Conservation (phyloP, 92 coral and sea anemone species). For the Epizoanthus illoricatus region DNA sequence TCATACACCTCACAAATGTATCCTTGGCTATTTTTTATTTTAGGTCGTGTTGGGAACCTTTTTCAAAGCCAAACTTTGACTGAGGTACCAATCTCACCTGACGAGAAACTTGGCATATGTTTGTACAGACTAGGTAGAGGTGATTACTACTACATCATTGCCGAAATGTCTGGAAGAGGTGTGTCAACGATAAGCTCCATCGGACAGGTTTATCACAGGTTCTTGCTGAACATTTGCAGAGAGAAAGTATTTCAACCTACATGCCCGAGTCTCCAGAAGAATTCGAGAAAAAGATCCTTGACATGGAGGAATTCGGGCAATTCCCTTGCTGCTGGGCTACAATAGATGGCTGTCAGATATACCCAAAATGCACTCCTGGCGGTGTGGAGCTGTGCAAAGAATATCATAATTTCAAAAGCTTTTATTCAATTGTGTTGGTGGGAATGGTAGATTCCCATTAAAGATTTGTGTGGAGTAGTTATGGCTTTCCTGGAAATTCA, state of each 20-base stretch:
- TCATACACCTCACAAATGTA: neutral
- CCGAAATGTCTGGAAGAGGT: slow-evolving; percentile 59
- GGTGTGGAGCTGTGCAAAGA: no score
- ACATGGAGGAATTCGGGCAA: slow-evolving; percentile 50
- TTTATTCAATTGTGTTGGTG: slow-evolving; percentile 10
- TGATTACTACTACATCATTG: slow-evolving; percentile 46
- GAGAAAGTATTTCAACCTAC: slow-evolving; percentile 42
- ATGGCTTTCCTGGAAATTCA: slow-evolving; percentile 18
- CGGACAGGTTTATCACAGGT: slow-evolving; percentile 44
- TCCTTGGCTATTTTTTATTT: no score
- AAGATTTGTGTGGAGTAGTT: slow-evolving; percentile 20
- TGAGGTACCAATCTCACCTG: slow-evolving; percentile 57
- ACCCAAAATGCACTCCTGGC: neutral
- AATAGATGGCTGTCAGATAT: slow-evolving; percentile 47
- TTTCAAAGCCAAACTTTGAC: slow-evolving; percentile 43
- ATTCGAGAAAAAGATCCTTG: slow-evolving; percentile 33
- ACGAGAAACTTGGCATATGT: slow-evolving; percentile 49
- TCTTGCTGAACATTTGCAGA: slow-evolving; percentile 41
- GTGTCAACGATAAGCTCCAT: slow-evolving; percentile 46
- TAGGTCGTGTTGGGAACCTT: slow-evolving; percentile 38
- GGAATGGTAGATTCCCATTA: slow-evolving; percentile 24
- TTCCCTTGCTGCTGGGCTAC: slow-evolving; percentile 45
- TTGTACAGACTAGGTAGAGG: slow-evolving; percentile 52
- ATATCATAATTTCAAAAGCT: slow-evolving; percentile 6
- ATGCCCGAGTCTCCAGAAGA: slow-evolving; percentile 45